Percentiles rank a stretch among this genome's conserved stretches.
Conservation (phyloP, 2,797 vertebrate species). For the Sphenopsis melanotis region DNA sequence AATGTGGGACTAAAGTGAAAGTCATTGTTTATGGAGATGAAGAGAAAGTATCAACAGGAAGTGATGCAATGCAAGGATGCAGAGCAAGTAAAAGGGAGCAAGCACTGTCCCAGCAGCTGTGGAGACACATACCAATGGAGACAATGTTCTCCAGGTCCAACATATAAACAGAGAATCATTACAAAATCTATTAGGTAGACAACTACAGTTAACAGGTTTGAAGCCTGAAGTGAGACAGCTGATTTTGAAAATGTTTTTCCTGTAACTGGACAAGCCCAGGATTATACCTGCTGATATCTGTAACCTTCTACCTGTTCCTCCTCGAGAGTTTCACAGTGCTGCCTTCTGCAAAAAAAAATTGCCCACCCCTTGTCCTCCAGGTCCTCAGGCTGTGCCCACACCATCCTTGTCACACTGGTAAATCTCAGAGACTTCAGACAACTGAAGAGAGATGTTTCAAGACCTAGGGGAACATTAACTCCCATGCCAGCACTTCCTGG, state of each 20-base stretch:
- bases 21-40: not conserved
- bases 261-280: not conserved
- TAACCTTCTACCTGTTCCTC: not conserved
- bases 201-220: not conserved
- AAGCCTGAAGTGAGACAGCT: not conserved
- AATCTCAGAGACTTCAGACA: not conserved
- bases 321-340: not conserved
- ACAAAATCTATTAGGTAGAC: not conserved
- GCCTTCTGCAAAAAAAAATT: not conserved
- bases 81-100: not conserved
- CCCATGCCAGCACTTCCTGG: not conserved
- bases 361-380: accelerated
- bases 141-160: not conserved
- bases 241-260: not conserved
- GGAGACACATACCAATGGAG: not conserved
- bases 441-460: not conserved
- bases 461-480: not conserved
- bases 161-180: not conserved
- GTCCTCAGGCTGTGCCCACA: not conserved
- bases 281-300: not conserved
- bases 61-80: not conserved
- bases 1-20: not conserved
- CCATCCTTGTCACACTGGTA: not conserved
- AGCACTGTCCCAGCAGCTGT: not conserved
- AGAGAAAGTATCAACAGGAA: not conserved